Base-by-base conservation (phyloP, 2,888 invertebrate species). In the Branchipolynoe longqiensis region DNA sequence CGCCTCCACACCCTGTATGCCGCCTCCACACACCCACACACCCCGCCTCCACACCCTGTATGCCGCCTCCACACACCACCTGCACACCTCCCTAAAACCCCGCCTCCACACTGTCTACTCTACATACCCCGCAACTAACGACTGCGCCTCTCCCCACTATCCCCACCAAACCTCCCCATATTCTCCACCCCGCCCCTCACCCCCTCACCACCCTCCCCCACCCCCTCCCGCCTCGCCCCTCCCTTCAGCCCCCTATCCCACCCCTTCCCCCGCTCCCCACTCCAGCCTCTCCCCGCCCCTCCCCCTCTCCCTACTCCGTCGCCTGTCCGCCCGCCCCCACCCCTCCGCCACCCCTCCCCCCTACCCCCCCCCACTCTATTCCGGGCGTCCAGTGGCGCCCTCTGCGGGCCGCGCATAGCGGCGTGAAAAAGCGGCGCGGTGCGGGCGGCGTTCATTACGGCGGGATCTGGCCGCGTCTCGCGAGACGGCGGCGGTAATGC, bases 401-500 rank as follows among this genome's bases (percentile, higher is more conserved):
- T 25, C 22, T 56, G n/a, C 56, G n/a, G n/a, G 31, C 25, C 62
- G 25, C 62, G 28, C 25, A 22, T n/a, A n/a, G n/a, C 56, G n/a
- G 22, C 56, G n/a, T 56, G 31, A 62, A 62, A 48, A 62, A 62
- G 62, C 8, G n/a, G n/a, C 6, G 62, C 12, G 62, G 62, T 14
- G n/a, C 62, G n/a, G n/a, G 12, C 40, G 2, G 12, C 2, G 73
- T 73, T 73, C 73, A 73, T 73, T 73, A 73, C 25, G 22, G 73
- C 12, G 38, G 22, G 64, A 36, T 25, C 18, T 12, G 38, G 12
- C 3, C 38, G 18, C n/a, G 28, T 62, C 62, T 28, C 73, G 1
- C 0, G 73, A 25, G 73, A 33, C 25, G 73, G 36, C n/a, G 41
- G 38, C 73, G n/a, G 41, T 73, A 73, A 73, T 73, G 73, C 73